Evolutionary conservation across 1,140 invertebrate genomes (phyloP).

Genomic region (Drosophila kikkawai): DNA sequence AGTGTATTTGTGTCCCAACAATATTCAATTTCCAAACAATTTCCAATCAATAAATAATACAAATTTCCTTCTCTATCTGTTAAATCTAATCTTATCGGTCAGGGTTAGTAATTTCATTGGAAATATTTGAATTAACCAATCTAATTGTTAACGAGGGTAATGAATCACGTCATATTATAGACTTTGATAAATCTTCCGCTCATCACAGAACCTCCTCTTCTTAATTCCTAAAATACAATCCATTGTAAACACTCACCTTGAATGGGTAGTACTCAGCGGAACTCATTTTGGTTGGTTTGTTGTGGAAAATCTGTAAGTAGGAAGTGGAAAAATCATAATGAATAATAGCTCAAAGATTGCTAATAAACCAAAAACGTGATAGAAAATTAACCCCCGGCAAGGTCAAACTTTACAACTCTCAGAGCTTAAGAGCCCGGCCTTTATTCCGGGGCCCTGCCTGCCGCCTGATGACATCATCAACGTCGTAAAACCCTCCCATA

Average conservation of each 20-base stretch:
- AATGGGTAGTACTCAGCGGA: conserved; percentile 85
- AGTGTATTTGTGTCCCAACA: background rate
- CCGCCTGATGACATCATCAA: conserved; percentile 63
- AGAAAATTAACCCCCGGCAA: conserved; percentile 35
- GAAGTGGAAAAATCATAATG: conserved; percentile 45
- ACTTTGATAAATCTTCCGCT: conserved; percentile 2
- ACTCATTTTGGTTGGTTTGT: conserved; percentile 71
- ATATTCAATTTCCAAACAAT: background rate
- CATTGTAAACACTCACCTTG: conserved; percentile 73
- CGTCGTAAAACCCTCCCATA: conserved; percentile 38
- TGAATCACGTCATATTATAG: background rate
- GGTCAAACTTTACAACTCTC: conserved; percentile 25
- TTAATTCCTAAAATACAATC: background rate
- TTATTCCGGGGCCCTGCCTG: conserved; percentile 21
- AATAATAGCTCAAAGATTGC: conserved; percentile 35
- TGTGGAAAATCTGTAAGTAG: conserved; percentile 64
- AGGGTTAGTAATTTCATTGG: background rate
- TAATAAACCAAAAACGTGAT: conserved; percentile 15
- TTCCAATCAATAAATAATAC: background rate
- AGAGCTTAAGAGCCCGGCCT: conserved; percentile 19
- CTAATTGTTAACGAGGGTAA: background rate
- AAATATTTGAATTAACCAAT: background rate
- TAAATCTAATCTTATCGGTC: background rate
- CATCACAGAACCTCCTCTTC: background rate
- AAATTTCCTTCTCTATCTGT: background rate